Evolutionary conservation across 2,113 vertebrate genomes (phyloP).

Genomic region (Cheirogaleus medius): DNA sequence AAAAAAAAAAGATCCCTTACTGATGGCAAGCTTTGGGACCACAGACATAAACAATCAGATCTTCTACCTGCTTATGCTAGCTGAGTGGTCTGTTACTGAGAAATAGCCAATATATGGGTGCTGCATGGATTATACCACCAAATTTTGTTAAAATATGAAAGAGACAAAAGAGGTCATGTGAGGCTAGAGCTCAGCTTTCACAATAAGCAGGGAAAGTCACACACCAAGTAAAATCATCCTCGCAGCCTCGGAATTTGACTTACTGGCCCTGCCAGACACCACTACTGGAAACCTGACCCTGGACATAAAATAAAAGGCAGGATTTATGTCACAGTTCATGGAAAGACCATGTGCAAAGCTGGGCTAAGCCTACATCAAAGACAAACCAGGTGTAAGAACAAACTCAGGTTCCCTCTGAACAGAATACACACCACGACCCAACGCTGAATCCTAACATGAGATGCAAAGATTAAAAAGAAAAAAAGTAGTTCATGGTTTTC

Average conservation of each 20-base stretch:
- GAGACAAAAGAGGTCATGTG: not conserved
- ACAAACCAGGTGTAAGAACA: not conserved
- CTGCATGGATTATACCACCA: not conserved
- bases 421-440: not conserved
- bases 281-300: constrained; percentile 3
- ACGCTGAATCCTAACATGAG: not conserved
- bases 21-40: not conserved
- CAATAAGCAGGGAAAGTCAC: not conserved
- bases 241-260: not conserved
- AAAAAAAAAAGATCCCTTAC: not conserved
- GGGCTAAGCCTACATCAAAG: not conserved
- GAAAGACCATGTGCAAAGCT: not conserved
- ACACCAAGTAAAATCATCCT: constrained; percentile 35
- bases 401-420: not conserved
- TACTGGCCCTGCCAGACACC: not conserved
- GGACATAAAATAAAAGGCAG: not conserved
- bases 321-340: constrained; percentile 21
- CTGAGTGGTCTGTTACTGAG: not conserved
- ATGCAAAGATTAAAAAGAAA: not conserved
- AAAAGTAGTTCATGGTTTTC: not conserved
- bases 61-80: not conserved
- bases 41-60: not conserved
- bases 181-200: not conserved
- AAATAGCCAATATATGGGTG: not conserved
- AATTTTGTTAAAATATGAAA: constrained; percentile 6